Conservation (phyloP, 2,797 vertebrate species). For the Spondyliosoma cantharus region DNA sequence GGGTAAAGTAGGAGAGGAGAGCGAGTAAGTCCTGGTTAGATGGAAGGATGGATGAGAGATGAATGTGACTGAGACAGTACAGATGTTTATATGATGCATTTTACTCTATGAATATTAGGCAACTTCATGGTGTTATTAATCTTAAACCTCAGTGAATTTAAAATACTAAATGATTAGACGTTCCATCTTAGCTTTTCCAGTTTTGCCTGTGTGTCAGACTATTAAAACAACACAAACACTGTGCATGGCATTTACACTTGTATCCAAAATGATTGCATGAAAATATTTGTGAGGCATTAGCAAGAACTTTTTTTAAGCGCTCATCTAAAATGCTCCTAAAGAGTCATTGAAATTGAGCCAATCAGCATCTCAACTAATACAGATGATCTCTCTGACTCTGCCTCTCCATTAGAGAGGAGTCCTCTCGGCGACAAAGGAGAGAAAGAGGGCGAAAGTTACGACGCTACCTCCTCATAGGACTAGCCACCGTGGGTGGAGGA, state of each 20-base stretch:
- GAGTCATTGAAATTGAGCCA: not conserved
- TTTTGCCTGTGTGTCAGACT: not conserved
- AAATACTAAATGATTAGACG: not conserved
- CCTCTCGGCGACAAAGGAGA: slow-evolving; percentile 86
- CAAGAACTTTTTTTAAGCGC: slow-evolving; percentile 20
- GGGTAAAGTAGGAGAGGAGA: slow-evolving; percentile 88
- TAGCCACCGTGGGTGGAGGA: slow-evolving; percentile 94
- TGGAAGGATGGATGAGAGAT: not conserved
- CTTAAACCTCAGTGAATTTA: not conserved
- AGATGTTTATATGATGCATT: not conserved
- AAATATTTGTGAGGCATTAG: not conserved
- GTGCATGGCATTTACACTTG: not conserved
- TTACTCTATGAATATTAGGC: not conserved
- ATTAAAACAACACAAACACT: slow-evolving; percentile 5
- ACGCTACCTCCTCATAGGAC: slow-evolving; percentile 93
- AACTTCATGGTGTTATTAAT: not conserved
- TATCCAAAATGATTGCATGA: not conserved
- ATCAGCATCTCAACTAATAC: not conserved
- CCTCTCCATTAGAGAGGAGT: slow-evolving; percentile 84
- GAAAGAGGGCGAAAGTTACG: slow-evolving; percentile 90
- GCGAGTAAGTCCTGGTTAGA: slow-evolving; percentile 87
- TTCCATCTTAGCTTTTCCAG: not conserved
- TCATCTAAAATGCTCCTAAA: not conserved
- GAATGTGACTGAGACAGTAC: not conserved
- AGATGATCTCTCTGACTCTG: slow-evolving; percentile 34